Conservation (phyloP, 2,113 vertebrate genomes). For the Trachemys scripta region DNA sequence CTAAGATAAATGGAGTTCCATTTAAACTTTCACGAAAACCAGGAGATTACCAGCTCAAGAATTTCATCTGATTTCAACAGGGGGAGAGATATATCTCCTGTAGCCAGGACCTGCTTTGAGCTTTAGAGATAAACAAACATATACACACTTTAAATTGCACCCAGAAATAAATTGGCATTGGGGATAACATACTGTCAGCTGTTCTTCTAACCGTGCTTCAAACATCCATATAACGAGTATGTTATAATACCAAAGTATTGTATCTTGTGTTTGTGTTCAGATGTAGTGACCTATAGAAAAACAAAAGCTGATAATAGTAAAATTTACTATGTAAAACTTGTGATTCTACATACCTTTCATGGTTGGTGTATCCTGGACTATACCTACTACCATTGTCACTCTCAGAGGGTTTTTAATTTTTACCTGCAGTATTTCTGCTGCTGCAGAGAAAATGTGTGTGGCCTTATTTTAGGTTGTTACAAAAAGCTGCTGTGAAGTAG, state of each 20-base stretch:
- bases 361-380: not conserved
- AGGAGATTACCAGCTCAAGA: not conserved
- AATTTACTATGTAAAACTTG: not conserved
- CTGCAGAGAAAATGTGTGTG: not conserved
- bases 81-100: not conserved
- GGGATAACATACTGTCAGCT: not conserved
- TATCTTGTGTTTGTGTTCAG: not conserved
- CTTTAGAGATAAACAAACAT: not conserved
- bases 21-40: not conserved
- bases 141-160: not conserved
- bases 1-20: not conserved
- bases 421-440: not conserved
- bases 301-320: not conserved
- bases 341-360: not conserved
- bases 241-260: not conserved
- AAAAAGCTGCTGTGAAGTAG: not conserved
- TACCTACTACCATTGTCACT: not conserved
- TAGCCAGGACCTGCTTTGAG: not conserved
- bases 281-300: not conserved
- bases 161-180: not conserved
- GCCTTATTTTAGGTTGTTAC: not conserved
- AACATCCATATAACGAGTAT: not conserved
- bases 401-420: not conserved
- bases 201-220: not conserved
- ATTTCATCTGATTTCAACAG: not conserved